Base-by-base conservation (phyloP, 2,888 invertebrate species). In the Operophtera brumata region DNA sequence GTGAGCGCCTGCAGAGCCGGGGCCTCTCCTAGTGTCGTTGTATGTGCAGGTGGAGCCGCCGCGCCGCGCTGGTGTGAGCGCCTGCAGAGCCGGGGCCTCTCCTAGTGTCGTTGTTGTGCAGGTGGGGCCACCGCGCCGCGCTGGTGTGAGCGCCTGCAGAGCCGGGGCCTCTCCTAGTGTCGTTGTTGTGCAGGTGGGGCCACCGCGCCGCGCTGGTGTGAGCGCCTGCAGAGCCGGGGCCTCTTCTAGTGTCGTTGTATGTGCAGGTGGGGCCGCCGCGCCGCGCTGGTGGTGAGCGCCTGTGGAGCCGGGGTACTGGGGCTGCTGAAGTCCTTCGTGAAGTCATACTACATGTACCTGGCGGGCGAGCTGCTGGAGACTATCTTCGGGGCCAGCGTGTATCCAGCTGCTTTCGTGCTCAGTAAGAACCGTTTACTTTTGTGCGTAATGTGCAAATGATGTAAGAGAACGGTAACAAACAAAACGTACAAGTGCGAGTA, bases 201-300 rank as follows among this genome's bases (percentile, higher is more conserved):
- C n/a, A n/a, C n/a, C n/a, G n/a, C n/a, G n/a, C n/a, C n/a, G n/a
- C n/a, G n/a, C n/a, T n/a, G n/a, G n/a, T n/a, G n/a, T n/a, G n/a
- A n/a, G n/a, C n/a, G n/a, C n/a, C n/a, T n/a, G n/a, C n/a, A n/a
- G n/a, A n/a, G n/a, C n/a, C n/a, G n/a, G n/a, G n/a, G n/a, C n/a
- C n/a, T n/a, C n/a, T n/a, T n/a, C n/a, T n/a, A n/a, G n/a, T 20
- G 2, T 20, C 20, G 20, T 20, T 20, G 20, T 20, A 3, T 20
- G 12, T 43, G 1, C 82, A 93, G 92, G 91, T 95, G 91, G 77
- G 94, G 94, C 0, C 91, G 94, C 2, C 91, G 93, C 46, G 90
- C 91, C 32, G 91, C 93, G 39, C 79, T 94, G 66, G 87, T 93
- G 25, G 70, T 86, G 44, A 91, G 91, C 61, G 86, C 82, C 1